Conservation (phyloP, 2,113 vertebrate species). For the Columba janthina region DNA sequence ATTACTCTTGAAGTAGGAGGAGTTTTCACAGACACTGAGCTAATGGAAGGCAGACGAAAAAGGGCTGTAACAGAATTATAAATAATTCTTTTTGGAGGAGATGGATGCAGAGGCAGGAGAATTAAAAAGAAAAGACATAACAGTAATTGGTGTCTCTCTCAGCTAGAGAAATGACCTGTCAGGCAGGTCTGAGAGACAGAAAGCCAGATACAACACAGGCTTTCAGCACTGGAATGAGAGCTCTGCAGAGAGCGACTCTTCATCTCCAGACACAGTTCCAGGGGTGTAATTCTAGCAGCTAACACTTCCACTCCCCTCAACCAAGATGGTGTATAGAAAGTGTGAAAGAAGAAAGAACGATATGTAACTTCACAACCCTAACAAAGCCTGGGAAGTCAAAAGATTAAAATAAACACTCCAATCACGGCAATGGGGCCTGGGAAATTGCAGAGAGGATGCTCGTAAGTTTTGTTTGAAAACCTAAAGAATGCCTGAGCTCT, state of each 20-base stretch:
- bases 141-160: conserved; percentile 41
- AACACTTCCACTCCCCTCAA: not conserved
- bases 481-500: not conserved
- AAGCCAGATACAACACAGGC: not conserved
- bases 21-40: not conserved
- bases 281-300: not conserved
- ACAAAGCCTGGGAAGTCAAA: not conserved
- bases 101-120: not conserved
- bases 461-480: not conserved
- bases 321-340: not conserved
- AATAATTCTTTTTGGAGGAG: not conserved
- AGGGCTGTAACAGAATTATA: not conserved
- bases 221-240: not conserved
- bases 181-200: conserved; percentile 10
- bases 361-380: not conserved
- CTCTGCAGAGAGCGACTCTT: conserved; percentile 4
- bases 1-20: not conserved
- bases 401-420: conserved; percentile 8
- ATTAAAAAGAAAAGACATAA: not conserved
- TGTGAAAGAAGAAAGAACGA: not conserved
- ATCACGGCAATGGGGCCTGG: not conserved
- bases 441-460: not conserved
- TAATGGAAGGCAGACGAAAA: not conserved
- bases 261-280: conserved; percentile 23
- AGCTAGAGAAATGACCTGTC: conserved; percentile 26